Base-by-base conservation (phyloP, 1,140 invertebrate species). In the Cydia pomonella region DNA sequence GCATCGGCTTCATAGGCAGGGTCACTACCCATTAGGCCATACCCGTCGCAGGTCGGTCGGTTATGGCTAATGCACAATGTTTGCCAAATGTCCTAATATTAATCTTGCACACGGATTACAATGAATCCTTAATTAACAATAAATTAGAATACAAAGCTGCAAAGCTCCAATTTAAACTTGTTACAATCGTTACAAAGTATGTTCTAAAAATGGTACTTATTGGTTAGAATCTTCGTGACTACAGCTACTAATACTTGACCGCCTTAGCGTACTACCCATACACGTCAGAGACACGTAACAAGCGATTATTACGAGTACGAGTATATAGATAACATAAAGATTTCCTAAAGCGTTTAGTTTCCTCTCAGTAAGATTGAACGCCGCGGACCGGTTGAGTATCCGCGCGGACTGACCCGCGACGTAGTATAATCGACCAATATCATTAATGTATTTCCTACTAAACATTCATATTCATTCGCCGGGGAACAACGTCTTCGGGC, bases 381-480 rank as follows among this genome's bases (percentile, higher is more conserved):
- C 10, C n/a, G 27, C 16, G 5, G 29, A 69, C 64, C 64, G 64
- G 29, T 38, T 21, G 23, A 23, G 13, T 25, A 66, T 66, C 64
- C 64, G 64, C 64, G 41, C 23, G 47, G 41, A 44, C 72, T 27
- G 47, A 73, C 72, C 72, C 47, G 41, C 47, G 16, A 9, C 38
- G 29, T 73, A 47, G 23, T 13, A 50, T 41, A 73, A 73, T 74
- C 50, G 41, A 74, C 21, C 33, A 73, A 59, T 59, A 59, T 23
- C 53, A 12, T 50, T 25, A 25, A 44, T 76, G 27, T 71, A 27
- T 64, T 69, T 38, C 64, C 64, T 18, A 38, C n/a, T 69, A 69
- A 69, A 69, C 29, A 33, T 79, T 73, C 44, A 73, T 73, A 73
- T 79, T 77, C 63, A 72, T 25, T 69, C 50, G 6, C 64, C 13